Evolutionary conservation across 2,888 invertebrate species (phyloP).

Genomic region (Drosophila maculinotata): DNA sequence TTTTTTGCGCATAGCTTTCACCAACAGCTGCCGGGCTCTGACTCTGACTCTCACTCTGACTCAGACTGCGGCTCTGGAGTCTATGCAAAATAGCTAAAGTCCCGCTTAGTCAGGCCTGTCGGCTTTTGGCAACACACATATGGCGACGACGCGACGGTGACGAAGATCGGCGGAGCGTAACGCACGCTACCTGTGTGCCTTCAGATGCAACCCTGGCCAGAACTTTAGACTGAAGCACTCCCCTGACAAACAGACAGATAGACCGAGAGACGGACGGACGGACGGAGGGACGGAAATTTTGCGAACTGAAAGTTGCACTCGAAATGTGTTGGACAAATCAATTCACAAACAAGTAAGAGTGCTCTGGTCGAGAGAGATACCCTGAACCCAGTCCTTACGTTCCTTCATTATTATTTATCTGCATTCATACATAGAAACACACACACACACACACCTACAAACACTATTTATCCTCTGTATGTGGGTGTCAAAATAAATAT

Average conservation of each 20-base stretch:
- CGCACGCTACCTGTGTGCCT: constrained; percentile 42
- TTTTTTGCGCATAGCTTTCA: constrained; percentile 27
- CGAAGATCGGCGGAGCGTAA: constrained; percentile 29
- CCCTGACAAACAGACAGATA: not conserved
- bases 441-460: too few relatives aligned
- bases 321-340: constrained; percentile 67
- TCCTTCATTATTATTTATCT: too few relatives aligned
- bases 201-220: not conserved
- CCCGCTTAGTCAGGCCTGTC: constrained; percentile 21
- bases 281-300: not conserved
- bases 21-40: constrained; percentile 55
- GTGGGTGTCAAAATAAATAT: too few relatives aligned
- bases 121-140: constrained; percentile 27
- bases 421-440: too few relatives aligned
- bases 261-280: not conserved
- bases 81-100: constrained; percentile 56
- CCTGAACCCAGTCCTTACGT: too few relatives aligned
- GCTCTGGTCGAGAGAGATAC: too few relatives aligned
- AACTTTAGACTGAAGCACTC: constrained; percentile 6
- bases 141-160: constrained; percentile 8
- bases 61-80: not conserved
- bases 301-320: constrained; percentile 27
- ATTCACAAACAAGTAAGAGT: constrained; percentile 33
- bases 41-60: constrained; percentile 4
- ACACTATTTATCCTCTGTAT: too few relatives aligned